These are phyloP conservation scores for Enteromius unitaeniatus DNA, from an alignment of 2,797 vertebrate species.

Conservation along the genomic window DNA sequence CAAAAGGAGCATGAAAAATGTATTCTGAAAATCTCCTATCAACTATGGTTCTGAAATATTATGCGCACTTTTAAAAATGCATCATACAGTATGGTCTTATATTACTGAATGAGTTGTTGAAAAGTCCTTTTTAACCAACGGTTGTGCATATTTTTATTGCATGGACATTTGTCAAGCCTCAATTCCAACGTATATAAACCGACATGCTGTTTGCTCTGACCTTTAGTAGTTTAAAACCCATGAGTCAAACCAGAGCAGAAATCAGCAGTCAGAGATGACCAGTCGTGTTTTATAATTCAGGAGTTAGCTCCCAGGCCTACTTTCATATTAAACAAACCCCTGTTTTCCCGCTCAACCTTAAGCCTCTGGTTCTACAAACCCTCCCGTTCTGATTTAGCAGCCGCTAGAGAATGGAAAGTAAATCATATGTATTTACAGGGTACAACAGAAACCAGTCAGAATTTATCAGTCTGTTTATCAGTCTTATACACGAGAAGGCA, in stretches of 20 bases:
- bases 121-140: neutral
- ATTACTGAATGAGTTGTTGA: too few relatives aligned
- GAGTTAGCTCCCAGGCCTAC: neutral
- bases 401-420: conserved; percentile 5
- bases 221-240: neutral
- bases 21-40: too few relatives aligned
- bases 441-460: neutral
- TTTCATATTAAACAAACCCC: conserved; percentile 12
- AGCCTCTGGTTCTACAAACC: neutral
- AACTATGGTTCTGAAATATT: too few relatives aligned
- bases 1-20: too few relatives aligned
- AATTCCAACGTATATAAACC: neutral
- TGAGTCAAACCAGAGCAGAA: neutral
- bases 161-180: neutral
- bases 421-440: neutral
- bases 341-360: neutral
- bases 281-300: neutral
- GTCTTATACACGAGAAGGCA: neutral
- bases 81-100: too few relatives aligned
- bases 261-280: neutral
- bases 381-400: neutral
- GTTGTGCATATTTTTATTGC: neutral
- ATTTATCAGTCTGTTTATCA: neutral
- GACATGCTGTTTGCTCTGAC: neutral
- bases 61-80: too few relatives aligned